A percentile compares a stretch with the other conserved stretches of the same genome.
phyloP scores from a whole-genome alignment of 2,888 invertebrate species.

The Caenorhabditis sp. region DNA sequence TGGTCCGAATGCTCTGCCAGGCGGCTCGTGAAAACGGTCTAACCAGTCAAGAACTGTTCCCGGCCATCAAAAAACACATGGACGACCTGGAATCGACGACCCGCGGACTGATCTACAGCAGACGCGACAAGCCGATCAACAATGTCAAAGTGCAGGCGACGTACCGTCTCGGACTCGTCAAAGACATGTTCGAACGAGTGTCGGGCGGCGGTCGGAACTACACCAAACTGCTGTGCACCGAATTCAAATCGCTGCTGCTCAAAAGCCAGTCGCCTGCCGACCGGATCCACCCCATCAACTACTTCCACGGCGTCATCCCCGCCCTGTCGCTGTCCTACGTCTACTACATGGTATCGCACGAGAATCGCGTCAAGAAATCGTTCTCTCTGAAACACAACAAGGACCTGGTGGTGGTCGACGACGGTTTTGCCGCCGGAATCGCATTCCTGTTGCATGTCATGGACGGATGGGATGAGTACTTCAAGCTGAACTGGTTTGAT shows the following conservation, averaged over 20 bases:
- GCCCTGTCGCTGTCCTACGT: conserved; percentile 94
- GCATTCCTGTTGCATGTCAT: conserved; percentile 35
- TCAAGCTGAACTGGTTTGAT: conserved; percentile 38
- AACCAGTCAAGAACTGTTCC: conserved; percentile 31
- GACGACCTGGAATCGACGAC: conserved; percentile 25
- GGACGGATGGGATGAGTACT: conserved; percentile 29
- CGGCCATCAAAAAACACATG: conserved; percentile 34
- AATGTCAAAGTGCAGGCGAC: conserved; percentile 2
- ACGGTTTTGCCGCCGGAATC: conserved; percentile 96
- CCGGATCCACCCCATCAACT: conserved; percentile 86
- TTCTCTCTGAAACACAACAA: conserved; percentile 86
- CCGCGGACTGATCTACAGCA: conserved; percentile 18
- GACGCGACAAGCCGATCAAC: conserved; percentile 1
- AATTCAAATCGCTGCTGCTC: conserved; percentile 90
- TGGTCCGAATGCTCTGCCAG: conserved; percentile 40
- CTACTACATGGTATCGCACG: conserved; percentile 93
- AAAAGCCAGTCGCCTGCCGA: conserved; percentile 4
- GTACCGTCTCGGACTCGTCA: conserved; percentile 22
- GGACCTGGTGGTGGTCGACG: conserved; percentile 95
- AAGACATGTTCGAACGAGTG: conserved; percentile 39
- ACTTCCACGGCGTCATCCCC: conserved; percentile 95
- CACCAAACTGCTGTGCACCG: conserved; percentile 28
- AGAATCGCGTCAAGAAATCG: conserved; percentile 94
- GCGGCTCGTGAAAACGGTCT: conserved; percentile 35
- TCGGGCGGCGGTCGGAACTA: conserved; percentile 26